A percentile compares a stretch with the other conserved stretches of the same genome.
Conservation (phyloP, 2,113 vertebrate genomes). For the Corydoras maculifer region DNA sequence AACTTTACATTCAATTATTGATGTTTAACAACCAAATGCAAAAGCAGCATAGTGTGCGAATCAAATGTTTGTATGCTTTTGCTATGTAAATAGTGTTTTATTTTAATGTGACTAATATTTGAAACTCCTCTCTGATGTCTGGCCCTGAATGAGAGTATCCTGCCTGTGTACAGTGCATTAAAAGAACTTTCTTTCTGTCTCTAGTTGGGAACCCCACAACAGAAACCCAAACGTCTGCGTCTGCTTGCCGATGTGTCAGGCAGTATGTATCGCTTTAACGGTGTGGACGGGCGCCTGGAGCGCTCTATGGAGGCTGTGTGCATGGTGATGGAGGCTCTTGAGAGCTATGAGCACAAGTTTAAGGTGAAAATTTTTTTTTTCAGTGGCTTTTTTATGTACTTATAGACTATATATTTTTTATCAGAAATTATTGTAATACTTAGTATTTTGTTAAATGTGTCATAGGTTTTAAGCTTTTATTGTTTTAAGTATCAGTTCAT, state of each 20-base stretch:
- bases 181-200: conserved; percentile 16
- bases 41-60: no score
- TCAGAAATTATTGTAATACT: no score
- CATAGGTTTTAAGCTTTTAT: no score
- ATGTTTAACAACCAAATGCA: no score
- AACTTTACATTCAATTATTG: no score
- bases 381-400: neutral
- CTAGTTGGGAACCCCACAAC: conserved; percentile 82
- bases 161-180: conserved; percentile 1
- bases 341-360: conserved; percentile 91
- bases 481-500: no score
- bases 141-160: neutral
- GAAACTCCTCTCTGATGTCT: neutral
- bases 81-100: no score
- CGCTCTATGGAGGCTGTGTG: conserved; percentile 95
- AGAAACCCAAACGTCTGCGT: conserved; percentile 87
- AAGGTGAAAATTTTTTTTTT: conserved; percentile 73
- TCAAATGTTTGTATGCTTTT: no score
- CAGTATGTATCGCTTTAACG: conserved; percentile 97
- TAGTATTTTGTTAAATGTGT: no score
- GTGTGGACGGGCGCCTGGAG: conserved; percentile 84
- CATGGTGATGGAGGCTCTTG: conserved; percentile 96
- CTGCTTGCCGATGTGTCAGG: conserved; percentile 87
- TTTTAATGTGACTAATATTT: no score
- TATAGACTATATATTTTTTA: neutral